Evolutionary conservation across 2,797 vertebrate genomes (phyloP).

Genomic region (Cercopithecus petaurista): DNA sequence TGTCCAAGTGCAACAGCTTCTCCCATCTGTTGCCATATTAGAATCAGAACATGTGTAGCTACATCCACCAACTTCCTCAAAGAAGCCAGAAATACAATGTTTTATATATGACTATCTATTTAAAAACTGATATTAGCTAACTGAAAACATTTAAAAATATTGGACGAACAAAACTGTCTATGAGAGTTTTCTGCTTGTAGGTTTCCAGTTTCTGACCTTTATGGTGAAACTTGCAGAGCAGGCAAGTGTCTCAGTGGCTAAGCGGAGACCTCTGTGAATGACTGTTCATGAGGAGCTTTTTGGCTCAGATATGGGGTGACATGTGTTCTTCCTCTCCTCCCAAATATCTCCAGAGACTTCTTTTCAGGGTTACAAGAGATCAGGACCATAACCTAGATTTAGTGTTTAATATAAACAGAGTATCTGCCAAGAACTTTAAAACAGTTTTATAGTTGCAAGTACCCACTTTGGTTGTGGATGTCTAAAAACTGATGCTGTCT

Average conservation of each 20-base stretch:
- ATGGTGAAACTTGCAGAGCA: not conserved
- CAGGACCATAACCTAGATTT: not conserved
- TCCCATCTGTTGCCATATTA: not conserved
- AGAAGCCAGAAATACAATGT: not conserved
- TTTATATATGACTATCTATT: not conserved
- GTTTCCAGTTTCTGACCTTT: not conserved
- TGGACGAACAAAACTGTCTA: not conserved
- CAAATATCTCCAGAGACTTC: not conserved
- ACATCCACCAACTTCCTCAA: not conserved
- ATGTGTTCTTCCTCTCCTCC: not conserved
- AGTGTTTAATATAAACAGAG: not conserved
- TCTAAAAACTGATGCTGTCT: not conserved
- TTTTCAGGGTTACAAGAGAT: not conserved
- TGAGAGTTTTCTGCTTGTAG: not conserved
- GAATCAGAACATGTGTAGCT: not conserved
- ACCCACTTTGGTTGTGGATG: not conserved
- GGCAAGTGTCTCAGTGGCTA: not conserved
- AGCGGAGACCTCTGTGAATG: not conserved
- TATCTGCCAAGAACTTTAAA: not conserved
- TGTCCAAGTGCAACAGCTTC: not conserved
- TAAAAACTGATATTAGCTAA: not conserved
- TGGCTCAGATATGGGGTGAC: not conserved
- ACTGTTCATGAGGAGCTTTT: too few species aligned
- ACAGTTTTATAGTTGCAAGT: not conserved
- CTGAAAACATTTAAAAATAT: conserved; percentile 17